These are phyloP conservation scores for Adelognathus sp. DNA, from an alignment of 2,888 invertebrate genomes.

Conservation along the genomic window DNA sequence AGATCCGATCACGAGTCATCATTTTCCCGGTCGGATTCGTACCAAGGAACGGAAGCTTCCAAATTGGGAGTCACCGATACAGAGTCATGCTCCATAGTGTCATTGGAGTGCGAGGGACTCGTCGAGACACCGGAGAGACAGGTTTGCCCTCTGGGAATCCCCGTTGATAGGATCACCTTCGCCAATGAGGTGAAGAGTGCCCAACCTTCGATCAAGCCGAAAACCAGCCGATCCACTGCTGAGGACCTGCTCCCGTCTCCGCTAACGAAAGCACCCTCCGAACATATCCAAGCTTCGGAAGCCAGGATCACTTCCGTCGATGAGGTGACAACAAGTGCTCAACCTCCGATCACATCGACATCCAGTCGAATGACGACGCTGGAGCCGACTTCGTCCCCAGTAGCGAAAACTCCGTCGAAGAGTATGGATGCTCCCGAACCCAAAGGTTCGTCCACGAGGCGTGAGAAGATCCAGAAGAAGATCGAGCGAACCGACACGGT, in stretches of 20 bases:
- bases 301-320: background rate
- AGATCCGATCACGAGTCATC: constrained; percentile 9
- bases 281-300: background rate
- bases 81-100: background rate
- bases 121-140: background rate
- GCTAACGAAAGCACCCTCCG: background rate
- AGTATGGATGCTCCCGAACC: too few relatives aligned
- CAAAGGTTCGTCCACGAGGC: too few relatives aligned
- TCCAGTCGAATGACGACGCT: too few relatives aligned
- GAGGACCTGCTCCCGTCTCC: background rate
- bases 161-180: constrained; percentile 16
- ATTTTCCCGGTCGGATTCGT: background rate
- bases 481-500: constrained; percentile 73
- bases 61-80: background rate
- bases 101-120: background rate
- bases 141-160: constrained; percentile 45
- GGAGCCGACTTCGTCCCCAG: too few relatives aligned
- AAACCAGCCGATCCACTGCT: background rate
- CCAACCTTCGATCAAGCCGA: background rate
- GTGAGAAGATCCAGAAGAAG: constrained; percentile 61
- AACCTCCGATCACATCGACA: too few relatives aligned
- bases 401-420: background rate
- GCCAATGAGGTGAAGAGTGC: background rate
- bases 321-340: too few relatives aligned
- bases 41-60: background rate